Evolutionary conservation across 92 coral and sea anemone genomes (phyloP).

Genomic region (Micromussa lordhowensis): DNA sequence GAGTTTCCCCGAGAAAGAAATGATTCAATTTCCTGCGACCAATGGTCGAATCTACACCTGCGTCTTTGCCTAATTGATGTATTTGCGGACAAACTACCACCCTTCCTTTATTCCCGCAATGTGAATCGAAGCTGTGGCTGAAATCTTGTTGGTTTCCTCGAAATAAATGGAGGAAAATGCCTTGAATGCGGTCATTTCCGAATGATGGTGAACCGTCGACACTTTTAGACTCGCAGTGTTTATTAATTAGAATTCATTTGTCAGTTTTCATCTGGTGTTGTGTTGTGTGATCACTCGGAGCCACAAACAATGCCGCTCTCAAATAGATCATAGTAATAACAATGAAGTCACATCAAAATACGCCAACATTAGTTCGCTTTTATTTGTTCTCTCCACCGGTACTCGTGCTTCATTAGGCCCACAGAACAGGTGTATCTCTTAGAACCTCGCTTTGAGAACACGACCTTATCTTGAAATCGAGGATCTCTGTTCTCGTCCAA

Average conservation of each 20-base stretch:
- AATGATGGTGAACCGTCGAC: not conserved
- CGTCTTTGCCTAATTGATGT: conserved; percentile 33
- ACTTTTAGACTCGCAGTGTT: conserved; percentile 2
- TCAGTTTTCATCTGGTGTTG: conserved; percentile 8
- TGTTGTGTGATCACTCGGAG: conserved; percentile 18
- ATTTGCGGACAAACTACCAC: conserved; percentile 33
- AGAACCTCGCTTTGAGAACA: conserved; percentile 28
- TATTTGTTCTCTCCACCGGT: conserved; percentile 27
- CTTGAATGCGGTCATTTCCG: conserved; percentile 1
- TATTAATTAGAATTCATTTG: conserved; percentile 31
- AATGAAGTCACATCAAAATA: conserved; percentile 53
- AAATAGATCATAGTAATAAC: conserved; percentile 42
- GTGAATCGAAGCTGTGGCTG: conserved; percentile 9
- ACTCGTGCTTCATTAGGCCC: conserved; percentile 28
- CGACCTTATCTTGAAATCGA: not conserved
- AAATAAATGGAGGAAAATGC: not conserved
- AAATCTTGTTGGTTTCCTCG: conserved; percentile 1
- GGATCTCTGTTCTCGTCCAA: not conserved
- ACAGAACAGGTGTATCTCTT: conserved; percentile 23
- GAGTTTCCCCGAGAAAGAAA: not conserved
- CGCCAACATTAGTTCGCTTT: conserved; percentile 42
- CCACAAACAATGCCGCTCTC: conserved; percentile 47
- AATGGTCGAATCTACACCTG: conserved; percentile 11
- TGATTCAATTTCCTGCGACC: conserved; percentile 27
- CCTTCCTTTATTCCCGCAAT: conserved; percentile 1